phyloP scores from a whole-genome alignment of 1,140 invertebrate genomes.

The Heliconius himera region DNA sequence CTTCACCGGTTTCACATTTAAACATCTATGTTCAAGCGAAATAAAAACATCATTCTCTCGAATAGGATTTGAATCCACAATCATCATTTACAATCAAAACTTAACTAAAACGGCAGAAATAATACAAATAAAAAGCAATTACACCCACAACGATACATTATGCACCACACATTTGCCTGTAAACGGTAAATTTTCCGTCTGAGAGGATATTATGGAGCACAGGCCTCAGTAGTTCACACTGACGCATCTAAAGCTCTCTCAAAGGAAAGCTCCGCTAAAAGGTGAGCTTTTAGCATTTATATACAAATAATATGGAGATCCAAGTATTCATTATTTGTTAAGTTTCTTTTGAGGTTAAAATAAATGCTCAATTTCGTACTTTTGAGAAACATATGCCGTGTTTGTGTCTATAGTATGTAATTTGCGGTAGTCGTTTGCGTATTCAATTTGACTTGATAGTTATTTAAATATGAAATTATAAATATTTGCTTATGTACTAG shows the following conservation, averaged over 20 bases:
- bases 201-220: neutral
- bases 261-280: neutral
- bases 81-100: no score
- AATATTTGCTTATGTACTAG: no score
- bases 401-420: neutral
- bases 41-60: no score
- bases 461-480: no score
- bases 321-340: conserved; percentile 6
- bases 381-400: neutral
- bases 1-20: no score
- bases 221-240: neutral
- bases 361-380: neutral
- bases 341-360: neutral
- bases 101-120: no score
- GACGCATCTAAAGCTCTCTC: neutral
- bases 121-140: neutral
- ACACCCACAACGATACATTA: neutral
- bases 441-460: neutral
- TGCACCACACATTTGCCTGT: neutral
- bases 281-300: neutral
- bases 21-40: no score
- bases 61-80: no score
- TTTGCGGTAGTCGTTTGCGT: no score
- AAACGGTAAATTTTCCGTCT: conserved; percentile 10
- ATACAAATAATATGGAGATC: neutral